Percentiles rank a stretch among this genome's conserved stretches.
phyloP scores from a whole-genome alignment of 2,888 invertebrate species.

The Biston stratarius region DNA sequence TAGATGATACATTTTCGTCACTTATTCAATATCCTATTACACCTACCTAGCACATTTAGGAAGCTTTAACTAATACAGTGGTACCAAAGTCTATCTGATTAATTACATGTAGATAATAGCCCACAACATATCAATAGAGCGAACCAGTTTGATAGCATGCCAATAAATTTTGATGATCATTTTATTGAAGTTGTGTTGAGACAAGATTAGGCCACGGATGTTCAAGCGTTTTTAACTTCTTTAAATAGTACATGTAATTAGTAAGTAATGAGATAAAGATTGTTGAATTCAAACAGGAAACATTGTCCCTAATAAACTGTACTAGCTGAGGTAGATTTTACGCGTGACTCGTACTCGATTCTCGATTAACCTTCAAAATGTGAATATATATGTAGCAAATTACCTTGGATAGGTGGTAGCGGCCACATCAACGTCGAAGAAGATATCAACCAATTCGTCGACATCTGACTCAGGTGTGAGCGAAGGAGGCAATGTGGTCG shows the following conservation, averaged over 20 bases:
- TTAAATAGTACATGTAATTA: constrained; percentile 12
- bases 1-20: constrained; percentile 4
- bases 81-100: constrained; percentile 19
- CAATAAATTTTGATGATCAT: constrained; percentile 29
- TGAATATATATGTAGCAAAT: constrained; percentile 12
- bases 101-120: constrained; percentile 24
- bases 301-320: constrained; percentile 4
- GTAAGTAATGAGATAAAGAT: constrained; percentile 7
- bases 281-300: constrained; percentile 15
- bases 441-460: constrained; percentile 80
- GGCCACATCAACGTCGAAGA: constrained; percentile 82
- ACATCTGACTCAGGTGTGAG: constrained; percentile 80
- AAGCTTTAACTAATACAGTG: constrained; percentile 11
- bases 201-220: constrained; percentile 16
- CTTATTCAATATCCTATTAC: neutral
- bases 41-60: constrained; percentile 9
- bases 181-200: constrained; percentile 25
- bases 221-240: constrained; percentile 4
- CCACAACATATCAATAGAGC: constrained; percentile 25
- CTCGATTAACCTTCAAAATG: constrained; percentile 17
- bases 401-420: constrained; percentile 79
- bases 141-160: constrained; percentile 32
- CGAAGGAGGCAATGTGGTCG: constrained; percentile 79
- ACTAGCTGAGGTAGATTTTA: constrained; percentile 6
- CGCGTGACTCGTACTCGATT: constrained; percentile 18